Evolutionary conservation across 2,113 vertebrate species (phyloP).

Genomic region (Misgurnus mizolepis): DNA sequence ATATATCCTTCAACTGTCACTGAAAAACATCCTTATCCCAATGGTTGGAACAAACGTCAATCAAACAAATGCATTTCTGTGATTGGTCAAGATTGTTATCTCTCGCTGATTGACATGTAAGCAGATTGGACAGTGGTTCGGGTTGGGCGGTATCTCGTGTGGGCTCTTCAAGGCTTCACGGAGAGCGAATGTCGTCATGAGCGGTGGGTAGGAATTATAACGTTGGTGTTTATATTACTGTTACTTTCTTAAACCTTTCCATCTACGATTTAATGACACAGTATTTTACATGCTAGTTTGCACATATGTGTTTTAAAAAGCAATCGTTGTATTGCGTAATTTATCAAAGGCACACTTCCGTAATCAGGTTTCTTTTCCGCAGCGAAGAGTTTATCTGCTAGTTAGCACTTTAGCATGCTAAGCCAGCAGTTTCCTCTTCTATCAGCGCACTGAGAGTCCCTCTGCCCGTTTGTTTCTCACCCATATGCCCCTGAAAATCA

Average conservation of each 20-base stretch:
- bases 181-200: conserved; percentile 86
- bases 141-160: conserved; percentile 71
- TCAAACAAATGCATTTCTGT: conserved; percentile 30
- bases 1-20: conserved; percentile 38
- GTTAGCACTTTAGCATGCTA: conserved; percentile 61
- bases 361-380: conserved; percentile 71
- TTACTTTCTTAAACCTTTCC: conserved; percentile 68
- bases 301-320: conserved; percentile 43
- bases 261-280: conserved; percentile 39
- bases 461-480: background rate
- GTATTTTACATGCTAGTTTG: conserved; percentile 10
- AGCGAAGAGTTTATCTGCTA: conserved; percentile 79
- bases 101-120: conserved; percentile 34
- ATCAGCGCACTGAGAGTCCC: conserved; percentile 1
- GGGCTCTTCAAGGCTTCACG: conserved; percentile 74
- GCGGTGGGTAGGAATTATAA: conserved; percentile 86
- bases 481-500: background rate
- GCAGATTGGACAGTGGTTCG: conserved; percentile 70
- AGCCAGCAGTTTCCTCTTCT: conserved; percentile 36
- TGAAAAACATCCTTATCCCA: fast-evolving
- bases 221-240: conserved; percentile 79
- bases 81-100: conserved; percentile 56
- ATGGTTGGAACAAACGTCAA: conserved; percentile 58
- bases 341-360: conserved; percentile 69
- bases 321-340: conserved; percentile 13